Conservation (phyloP, 2,888 invertebrate genomes). For the Amblyjoppa fuscipennis region DNA sequence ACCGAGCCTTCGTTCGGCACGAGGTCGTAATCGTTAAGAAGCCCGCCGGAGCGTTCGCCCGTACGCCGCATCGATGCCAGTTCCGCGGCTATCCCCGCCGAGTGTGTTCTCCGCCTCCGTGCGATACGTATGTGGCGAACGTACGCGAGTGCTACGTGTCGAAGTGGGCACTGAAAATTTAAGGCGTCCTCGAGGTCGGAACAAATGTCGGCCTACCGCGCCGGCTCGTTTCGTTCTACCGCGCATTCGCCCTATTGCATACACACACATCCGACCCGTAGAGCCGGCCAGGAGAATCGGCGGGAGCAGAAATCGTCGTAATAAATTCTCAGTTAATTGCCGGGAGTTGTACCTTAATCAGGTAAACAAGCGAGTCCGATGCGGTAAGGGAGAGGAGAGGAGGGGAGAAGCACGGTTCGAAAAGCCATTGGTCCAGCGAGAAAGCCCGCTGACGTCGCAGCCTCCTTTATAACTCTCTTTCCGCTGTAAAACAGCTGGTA, state of each 20-base stretch:
- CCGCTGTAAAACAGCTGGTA: slow-evolving; percentile 12
- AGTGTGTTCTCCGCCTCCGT: background rate
- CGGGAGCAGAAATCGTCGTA: slow-evolving; percentile 41
- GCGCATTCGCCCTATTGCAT: background rate
- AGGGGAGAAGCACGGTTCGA: background rate
- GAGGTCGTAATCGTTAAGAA: slow-evolving; percentile 60
- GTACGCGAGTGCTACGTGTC: slow-evolving; percentile 18
- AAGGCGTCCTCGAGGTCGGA: slow-evolving; percentile 41
- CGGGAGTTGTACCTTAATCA: slow-evolving; percentile 54
- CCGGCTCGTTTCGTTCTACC: background rate
- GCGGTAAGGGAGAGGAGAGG: background rate
- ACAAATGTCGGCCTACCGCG: slow-evolving; percentile 1
- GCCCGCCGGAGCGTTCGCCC: slow-evolving; percentile 17
- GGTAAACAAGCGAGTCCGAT: slow-evolving; percentile 38
- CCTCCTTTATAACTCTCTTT: slow-evolving; percentile 4
- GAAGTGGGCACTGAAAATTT: slow-evolving; percentile 43
- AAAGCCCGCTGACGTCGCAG: background rate
- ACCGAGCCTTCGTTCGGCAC: slow-evolving; percentile 45
- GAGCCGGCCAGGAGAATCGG: background rate
- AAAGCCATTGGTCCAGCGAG: background rate
- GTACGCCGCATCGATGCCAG: slow-evolving; percentile 23
- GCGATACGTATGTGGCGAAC: background rate
- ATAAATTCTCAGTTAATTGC: slow-evolving; percentile 57
- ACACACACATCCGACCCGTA: background rate
- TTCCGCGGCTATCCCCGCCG: background rate